Evolutionary conservation across 1,140 invertebrate genomes (phyloP), one percentile per base, ranked within the genome.

Genomic region (Phymorhynchus buccinoides): DNA sequence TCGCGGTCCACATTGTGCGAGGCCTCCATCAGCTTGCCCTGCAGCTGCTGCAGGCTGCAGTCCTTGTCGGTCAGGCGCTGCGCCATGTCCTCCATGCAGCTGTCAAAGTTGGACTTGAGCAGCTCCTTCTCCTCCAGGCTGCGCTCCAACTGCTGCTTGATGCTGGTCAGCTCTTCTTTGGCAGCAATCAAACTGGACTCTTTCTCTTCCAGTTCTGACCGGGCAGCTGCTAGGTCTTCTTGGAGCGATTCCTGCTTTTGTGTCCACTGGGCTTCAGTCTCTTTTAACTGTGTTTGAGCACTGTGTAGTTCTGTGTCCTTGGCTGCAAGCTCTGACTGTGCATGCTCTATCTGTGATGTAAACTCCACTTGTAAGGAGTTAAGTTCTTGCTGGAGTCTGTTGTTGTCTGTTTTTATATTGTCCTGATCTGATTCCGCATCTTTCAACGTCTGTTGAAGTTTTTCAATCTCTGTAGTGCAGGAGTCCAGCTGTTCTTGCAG

Each of bases 41-140:
- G 81, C n/a, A 88, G 80, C 12, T 84, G 79, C 44, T 75, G 81
- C 6, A 82, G 81, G 56, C 73, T 83, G n/a, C 4, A 66, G 16
- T 88, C 87, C 32, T 85, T 84, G 30, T 88, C 85, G 39, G 62
- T 22, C 16, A 80, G 6, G 41, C 68, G 78, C 81, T 83, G 84
- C 39, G 86, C 84, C 87, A 88, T 84, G 22, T 88, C 87, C 41
- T 86, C 87, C 87, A 86, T 85, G 66, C 87, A 88, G 56, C 80
- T 84, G 48, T 88, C 87, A 88, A 88, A 88, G 71, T 88, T 88
- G 35, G 32, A 73, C 79, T 89, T 90, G n/a, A 90, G 44, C 35
- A 86, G 62, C 42, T 87, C 86, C 42, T 84, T 86, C 32, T 89
- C 86, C 42, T 86, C 88, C 32, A 18, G 52, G 6, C 44, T 56